Percentiles rank a stretch among this genome's conserved stretches.
phyloP scores from a whole-genome alignment of 2,797 vertebrate genomes.

The Phataginus tetradactyla region DNA sequence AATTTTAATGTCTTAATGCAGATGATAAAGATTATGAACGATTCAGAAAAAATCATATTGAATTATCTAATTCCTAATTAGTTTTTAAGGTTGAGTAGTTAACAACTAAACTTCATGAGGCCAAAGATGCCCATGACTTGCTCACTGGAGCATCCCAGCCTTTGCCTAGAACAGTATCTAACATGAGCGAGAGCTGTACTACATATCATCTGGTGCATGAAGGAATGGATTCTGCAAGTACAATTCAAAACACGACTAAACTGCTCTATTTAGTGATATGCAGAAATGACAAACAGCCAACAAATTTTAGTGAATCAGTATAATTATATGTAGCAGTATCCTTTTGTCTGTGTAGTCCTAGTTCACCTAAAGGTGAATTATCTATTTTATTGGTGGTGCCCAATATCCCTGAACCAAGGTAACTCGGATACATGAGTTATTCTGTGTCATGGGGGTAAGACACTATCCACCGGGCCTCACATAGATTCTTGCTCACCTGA shows the following conservation, averaged over 20 bases:
- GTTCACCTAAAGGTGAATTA: neutral
- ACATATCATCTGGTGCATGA: neutral
- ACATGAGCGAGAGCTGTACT: neutral
- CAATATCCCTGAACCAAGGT: neutral
- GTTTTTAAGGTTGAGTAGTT: neutral
- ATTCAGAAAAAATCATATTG: neutral
- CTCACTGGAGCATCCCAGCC: neutral
- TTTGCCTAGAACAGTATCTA: neutral
- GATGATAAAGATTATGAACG: neutral
- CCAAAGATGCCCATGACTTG: neutral
- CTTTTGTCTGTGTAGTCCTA: neutral
- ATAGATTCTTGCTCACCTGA: neutral
- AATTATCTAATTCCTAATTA: neutral
- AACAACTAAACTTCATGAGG: neutral
- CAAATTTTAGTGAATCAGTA: neutral
- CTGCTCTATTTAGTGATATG: neutral
- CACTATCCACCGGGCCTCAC: neutral
- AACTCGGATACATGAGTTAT: neutral
- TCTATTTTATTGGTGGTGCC: neutral
- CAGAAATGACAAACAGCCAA: neutral
- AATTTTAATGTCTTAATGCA: neutral
- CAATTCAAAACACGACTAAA: neutral
- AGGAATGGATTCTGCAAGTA: neutral
- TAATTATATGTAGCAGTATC: neutral
- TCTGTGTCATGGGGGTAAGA: accelerated